Evolutionary conservation across 37 sponge, comb jelly and placozoan species (phyloP).

Genomic region (Chondrilla cf. caribensis): DNA sequence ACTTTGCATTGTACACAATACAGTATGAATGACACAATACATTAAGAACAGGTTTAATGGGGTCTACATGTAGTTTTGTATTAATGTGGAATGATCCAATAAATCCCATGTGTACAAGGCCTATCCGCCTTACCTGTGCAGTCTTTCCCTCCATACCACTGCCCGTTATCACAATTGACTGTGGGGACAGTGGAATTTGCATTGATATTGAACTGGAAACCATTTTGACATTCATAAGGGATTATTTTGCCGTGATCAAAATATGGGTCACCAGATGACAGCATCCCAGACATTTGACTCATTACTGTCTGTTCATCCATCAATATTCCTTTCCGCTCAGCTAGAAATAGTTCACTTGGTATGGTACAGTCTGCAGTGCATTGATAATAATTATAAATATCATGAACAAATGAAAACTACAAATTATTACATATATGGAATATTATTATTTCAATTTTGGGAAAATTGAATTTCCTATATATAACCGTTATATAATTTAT

Average conservation of each 20-base stretch:
- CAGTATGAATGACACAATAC: no score
- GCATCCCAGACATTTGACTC: neutral
- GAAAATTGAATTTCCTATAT: no score
- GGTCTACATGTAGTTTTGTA: no score
- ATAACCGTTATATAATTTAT: no score
- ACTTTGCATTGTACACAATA: no score
- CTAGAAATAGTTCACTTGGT: neutral
- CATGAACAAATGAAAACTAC: neutral
- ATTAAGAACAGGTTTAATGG: no score
- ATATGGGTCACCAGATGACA: no score
- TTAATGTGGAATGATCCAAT: neutral
- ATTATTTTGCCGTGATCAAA: neutral
- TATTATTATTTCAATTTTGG: no score
- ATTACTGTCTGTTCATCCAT: neutral
- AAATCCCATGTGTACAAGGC: no score
- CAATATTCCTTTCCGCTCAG: neutral
- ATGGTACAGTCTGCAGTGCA: neutral
- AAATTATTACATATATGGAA: no score
- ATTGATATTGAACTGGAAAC: neutral
- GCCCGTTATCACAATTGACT: neutral
- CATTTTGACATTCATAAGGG: conserved; percentile 2
- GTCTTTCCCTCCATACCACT: neutral
- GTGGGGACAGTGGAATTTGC: neutral
- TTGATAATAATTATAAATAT: no score
- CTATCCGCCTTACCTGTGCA: conserved; percentile 21